Percentiles rank a stretch among this genome's conserved stretches.
These are phyloP conservation scores for Halictus quadricinctus DNA, from an alignment of 2,888 invertebrate genomes.

Conservation along the genomic window DNA sequence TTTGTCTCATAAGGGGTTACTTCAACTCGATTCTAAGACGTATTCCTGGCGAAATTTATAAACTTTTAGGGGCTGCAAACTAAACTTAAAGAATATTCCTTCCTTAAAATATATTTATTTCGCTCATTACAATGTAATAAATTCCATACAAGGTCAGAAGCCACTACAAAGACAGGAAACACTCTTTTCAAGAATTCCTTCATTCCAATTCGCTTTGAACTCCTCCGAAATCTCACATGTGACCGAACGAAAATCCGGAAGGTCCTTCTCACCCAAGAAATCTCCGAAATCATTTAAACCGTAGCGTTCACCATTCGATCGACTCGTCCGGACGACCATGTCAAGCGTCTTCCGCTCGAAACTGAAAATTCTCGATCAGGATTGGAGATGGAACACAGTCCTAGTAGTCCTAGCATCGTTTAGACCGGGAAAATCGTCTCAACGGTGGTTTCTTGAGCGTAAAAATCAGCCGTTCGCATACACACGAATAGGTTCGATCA, in stretches of 20 bases:
- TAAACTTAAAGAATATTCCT: too few species aligned
- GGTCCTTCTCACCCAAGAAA: neutral
- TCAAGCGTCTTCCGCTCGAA: neutral
- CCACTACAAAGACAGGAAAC: too few species aligned
- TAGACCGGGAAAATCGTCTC: constrained; percentile 17
- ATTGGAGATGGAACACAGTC: neutral
- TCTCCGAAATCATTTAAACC: neutral
- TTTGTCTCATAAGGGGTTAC: neutral
- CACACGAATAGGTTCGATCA: neutral
- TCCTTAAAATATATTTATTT: too few species aligned
- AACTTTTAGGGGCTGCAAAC: too few species aligned
- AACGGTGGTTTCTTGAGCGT: constrained; percentile 1
- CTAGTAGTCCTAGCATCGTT: neutral
- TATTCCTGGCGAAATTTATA: neutral
- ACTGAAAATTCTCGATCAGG: neutral
- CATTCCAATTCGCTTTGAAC: too few species aligned
- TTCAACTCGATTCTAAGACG: too few species aligned
- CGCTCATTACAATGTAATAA: too few species aligned
- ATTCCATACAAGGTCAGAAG: too few species aligned
- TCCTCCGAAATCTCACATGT: neutral
- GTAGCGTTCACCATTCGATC: neutral
- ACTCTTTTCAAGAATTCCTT: too few species aligned
- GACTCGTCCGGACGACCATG: neutral
- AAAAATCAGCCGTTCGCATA: constrained; percentile 20
- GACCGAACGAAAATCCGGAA: neutral